Evolutionary conservation across 1,140 invertebrate species (phyloP).

Genomic region (Drosophila micromelanica): DNA sequence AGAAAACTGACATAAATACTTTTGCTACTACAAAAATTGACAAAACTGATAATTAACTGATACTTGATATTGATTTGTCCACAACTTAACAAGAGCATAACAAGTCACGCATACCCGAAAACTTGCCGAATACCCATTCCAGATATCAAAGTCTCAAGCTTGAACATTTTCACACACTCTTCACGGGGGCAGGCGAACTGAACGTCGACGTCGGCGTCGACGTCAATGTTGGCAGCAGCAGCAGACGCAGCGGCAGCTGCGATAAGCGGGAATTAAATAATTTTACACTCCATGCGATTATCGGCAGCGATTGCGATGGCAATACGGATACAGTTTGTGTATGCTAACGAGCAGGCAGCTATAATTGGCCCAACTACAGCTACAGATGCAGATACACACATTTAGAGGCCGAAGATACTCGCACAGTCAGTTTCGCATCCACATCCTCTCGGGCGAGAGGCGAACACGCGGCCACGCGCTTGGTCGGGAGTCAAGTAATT

Average conservation of each 20-base stretch:
- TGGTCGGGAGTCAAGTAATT: conserved; percentile 79
- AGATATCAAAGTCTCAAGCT: conserved; percentile 75
- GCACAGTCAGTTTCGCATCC: not conserved
- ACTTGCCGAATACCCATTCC: conserved; percentile 41
- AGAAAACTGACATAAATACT: too few relatives aligned
- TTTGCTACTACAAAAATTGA: too few relatives aligned
- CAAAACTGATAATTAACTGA: not conserved
- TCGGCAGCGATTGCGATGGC: conserved; percentile 78
- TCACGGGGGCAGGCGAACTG: conserved; percentile 4
- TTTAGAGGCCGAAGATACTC: conserved; percentile 2
- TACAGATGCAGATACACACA: not conserved
- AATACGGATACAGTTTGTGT: conserved; percentile 77
- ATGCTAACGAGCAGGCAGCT: conserved; percentile 79
- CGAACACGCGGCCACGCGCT: conserved; percentile 59
- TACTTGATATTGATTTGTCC: too few relatives aligned
- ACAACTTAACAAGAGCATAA: not conserved
- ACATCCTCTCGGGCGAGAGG: conserved; percentile 4
- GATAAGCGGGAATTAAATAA: conserved; percentile 82
- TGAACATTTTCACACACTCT: conserved; percentile 77
- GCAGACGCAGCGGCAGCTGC: conserved; percentile 46
- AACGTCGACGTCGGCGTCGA: not conserved
- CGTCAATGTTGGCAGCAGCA: not conserved
- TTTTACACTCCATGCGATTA: conserved; percentile 81
- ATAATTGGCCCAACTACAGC: conserved; percentile 66
- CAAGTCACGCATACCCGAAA: conserved; percentile 11